Base-by-base conservation (phyloP, 2,113 vertebrate genomes). In the Gadus chalcogrammus region DNA sequence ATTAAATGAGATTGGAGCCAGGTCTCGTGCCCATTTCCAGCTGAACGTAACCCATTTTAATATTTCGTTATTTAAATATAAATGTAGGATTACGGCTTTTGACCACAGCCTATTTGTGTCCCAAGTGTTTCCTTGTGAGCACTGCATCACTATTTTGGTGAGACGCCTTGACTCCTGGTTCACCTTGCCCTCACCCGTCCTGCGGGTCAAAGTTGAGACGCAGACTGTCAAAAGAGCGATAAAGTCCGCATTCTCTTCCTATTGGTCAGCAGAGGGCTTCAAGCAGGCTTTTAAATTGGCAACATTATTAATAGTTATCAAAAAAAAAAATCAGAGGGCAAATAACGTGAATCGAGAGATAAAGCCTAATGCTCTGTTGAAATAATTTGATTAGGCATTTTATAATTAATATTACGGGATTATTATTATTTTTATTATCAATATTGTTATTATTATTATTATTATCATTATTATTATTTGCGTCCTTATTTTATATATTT, bases 81-180 rank as follows among this genome's bases (percentile, higher is more conserved):
- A 48, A 48, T 48, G 42, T 48, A 48, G 12, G 42, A 9, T 48
- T 48, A 13, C 12, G 42, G 42, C 42, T 12, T 11, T 48, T 48
- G 42, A 48, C 12, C 42, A 48, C 12, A 48, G 42, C 9, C 42
- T 65, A 65, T 48, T 17, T 22, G 17, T 15, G 12, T 48, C 42
- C 9, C 12, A 8, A 2, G 38, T 69, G 35, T 73, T 18, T 15
- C 9, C 20, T 18, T 48, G 42, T 48, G 42, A 7, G 64, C 17
- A 38, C 7, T 83, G 82, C 91, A 92, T 95, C 94, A 95, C 92
- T 91, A 87, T 91, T 91, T 94, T 91, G 91, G 92, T 95, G 89
- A 97, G 97, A 97, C 97, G 84, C 89, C 86, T 7, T 99, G 97
- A 99, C 97, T 96, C 95, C 94, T 67, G 93, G 94, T 96, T 99